Conservation (phyloP, 2,113 vertebrate species). For the Ascaphus truei region DNA sequence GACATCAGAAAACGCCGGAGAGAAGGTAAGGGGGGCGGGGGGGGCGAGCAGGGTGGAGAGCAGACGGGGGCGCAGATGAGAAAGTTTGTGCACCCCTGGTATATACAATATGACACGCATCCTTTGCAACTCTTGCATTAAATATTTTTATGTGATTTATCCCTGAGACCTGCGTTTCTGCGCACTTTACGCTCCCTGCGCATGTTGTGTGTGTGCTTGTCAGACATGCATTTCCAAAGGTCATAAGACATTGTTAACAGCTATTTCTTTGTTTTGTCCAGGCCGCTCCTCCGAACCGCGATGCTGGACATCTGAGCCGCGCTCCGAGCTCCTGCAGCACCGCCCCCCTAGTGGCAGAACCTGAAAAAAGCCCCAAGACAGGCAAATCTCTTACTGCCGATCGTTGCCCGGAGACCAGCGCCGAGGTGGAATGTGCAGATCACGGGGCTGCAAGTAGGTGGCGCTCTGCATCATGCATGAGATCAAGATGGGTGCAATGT, state of each 20-base stretch:
- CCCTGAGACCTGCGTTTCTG: too few species aligned
- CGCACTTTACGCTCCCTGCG: not conserved
- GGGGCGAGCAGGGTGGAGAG: too few species aligned
- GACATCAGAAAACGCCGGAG: too few species aligned
- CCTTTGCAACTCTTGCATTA: too few species aligned
- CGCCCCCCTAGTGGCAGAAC: not conserved
- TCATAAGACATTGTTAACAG: not conserved
- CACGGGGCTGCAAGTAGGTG: conserved; percentile 56
- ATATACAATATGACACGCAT: too few species aligned
- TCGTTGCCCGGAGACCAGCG: conserved; percentile 25
- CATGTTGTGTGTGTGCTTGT: not conserved
- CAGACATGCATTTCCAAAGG: not conserved
- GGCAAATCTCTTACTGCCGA: not conserved
- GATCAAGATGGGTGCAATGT: not conserved
- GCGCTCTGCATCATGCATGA: not conserved
- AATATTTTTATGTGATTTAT: too few species aligned
- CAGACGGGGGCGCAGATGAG: too few species aligned
- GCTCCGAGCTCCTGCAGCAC: conserved; percentile 30
- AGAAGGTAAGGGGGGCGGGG: too few species aligned
- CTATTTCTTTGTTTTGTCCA: conserved; percentile 37
- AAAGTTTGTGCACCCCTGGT: too few species aligned
- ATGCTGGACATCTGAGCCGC: not conserved
- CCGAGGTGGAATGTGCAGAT: conserved; percentile 43
- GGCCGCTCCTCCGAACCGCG: conserved; percentile 43
- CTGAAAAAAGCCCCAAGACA: conserved; percentile 40